Conservation (phyloP, 2,888 invertebrate species). For the Acholoe squamosa region DNA sequence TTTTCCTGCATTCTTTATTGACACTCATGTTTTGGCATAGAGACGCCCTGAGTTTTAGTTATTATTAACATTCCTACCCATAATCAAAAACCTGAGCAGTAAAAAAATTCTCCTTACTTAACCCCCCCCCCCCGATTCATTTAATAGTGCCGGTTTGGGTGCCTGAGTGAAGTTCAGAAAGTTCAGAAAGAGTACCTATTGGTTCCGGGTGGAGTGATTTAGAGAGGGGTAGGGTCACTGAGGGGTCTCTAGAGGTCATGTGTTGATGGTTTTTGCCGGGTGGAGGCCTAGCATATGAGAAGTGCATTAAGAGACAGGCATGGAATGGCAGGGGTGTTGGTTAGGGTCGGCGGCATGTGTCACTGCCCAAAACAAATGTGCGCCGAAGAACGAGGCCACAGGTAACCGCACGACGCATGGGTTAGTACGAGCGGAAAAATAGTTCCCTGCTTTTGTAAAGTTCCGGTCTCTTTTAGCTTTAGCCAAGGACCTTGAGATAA, state of each 20-base stretch:
- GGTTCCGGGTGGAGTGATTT: neutral
- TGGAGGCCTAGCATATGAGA: constrained; percentile 10
- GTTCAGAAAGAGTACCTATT: no score
- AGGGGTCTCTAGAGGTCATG: neutral
- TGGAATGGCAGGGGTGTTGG: neutral
- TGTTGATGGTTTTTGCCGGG: constrained; percentile 13
- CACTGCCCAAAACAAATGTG: constrained; percentile 21
- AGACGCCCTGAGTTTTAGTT: no score
- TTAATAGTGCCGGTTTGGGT: neutral
- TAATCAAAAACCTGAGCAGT: no score
- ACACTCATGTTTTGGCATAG: neutral
- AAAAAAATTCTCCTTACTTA: no score
- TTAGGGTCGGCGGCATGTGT: constrained; percentile 9
- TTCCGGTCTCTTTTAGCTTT: neutral
- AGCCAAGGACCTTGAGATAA: neutral
- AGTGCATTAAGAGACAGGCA: constrained; percentile 10
- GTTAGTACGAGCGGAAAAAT: constrained; percentile 16
- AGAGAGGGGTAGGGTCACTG: neutral
- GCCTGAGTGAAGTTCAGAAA: neutral
- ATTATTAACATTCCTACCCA: no score
- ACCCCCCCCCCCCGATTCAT: neutral
- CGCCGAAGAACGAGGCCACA: neutral
- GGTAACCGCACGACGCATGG: constrained; percentile 27
- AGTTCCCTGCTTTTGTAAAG: neutral
- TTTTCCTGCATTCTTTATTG: neutral